These are phyloP conservation scores for Clistopyga incitator DNA, from an alignment of 2,888 invertebrate species.

Conservation along the genomic window DNA sequence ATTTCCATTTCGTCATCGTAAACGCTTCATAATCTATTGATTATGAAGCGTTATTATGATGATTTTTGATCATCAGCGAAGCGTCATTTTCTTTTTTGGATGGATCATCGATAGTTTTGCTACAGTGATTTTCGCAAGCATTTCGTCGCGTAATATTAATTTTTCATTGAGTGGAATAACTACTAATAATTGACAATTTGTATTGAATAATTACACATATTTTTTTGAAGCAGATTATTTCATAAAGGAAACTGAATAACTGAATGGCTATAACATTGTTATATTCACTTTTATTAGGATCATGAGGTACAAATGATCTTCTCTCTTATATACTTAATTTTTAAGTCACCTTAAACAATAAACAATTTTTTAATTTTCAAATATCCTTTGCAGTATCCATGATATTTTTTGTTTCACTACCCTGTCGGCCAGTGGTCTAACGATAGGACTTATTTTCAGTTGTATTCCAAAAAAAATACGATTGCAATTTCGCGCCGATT, in stretches of 20 bases:
- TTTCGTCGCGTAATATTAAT: no score
- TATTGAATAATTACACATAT: background rate
- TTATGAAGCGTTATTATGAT: no score
- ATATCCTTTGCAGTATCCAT: conserved; percentile 30
- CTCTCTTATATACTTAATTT: conserved; percentile 74
- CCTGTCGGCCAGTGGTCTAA: conserved; percentile 24
- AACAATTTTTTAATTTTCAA: conserved; percentile 73
- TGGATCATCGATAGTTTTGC: no score
- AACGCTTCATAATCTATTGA: no score
- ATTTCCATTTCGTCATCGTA: no score
- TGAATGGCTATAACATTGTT: conserved; percentile 8
- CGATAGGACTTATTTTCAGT: conserved; percentile 1
- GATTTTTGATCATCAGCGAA: no score
- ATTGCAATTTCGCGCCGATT: conserved; percentile 1
- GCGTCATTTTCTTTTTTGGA: no score
- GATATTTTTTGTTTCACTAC: conserved; percentile 24
- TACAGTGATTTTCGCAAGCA: no score
- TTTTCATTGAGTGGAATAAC: no score
- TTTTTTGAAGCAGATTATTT: background rate
- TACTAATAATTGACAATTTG: background rate
- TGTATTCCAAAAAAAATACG: background rate
- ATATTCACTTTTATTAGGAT: conserved; percentile 77
- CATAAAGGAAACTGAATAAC: background rate
- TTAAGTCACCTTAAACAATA: conserved; percentile 78
- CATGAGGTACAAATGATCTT: conserved; percentile 76